phyloP scores from a whole-genome alignment of 2,113 vertebrate genomes.

The Oncorhynchus kisutch region DNA sequence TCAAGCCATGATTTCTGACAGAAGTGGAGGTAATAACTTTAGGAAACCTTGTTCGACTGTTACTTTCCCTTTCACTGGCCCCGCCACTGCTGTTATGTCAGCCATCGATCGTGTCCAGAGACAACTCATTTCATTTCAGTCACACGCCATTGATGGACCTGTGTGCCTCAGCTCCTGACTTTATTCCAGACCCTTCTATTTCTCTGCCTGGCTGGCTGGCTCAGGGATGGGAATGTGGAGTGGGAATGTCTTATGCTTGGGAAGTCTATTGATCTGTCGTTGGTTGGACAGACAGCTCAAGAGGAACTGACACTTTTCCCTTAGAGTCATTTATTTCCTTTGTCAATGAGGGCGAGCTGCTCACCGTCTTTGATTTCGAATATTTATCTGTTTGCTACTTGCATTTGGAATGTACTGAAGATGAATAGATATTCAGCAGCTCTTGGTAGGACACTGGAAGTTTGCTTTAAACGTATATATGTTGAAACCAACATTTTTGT shows the following conservation, averaged over 20 bases:
- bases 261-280: conserved; percentile 88
- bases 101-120: conserved; percentile 89
- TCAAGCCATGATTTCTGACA: conserved; percentile 84
- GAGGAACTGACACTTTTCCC: conserved; percentile 79
- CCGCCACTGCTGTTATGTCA: conserved; percentile 75
- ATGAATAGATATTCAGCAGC: too few species aligned
- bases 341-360: conserved; percentile 15
- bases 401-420: too few species aligned
- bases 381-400: background rate
- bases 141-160: conserved; percentile 92
- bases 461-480: too few species aligned
- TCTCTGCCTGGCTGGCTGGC: conserved; percentile 49
- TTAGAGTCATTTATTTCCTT: conserved; percentile 34
- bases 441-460: too few species aligned
- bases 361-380: background rate
- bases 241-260: conserved; percentile 85
- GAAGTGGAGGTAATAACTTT: conserved; percentile 81
- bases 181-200: conserved; percentile 87
- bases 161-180: conserved; percentile 84
- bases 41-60: conserved; percentile 65
- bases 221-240: conserved; percentile 64
- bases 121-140: conserved; percentile 97
- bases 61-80: conserved; percentile 69
- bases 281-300: conserved; percentile 76
- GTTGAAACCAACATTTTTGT: too few species aligned